phyloP scores from a whole-genome alignment of 2,888 invertebrate species.

The Frankliniella fusca region DNA sequence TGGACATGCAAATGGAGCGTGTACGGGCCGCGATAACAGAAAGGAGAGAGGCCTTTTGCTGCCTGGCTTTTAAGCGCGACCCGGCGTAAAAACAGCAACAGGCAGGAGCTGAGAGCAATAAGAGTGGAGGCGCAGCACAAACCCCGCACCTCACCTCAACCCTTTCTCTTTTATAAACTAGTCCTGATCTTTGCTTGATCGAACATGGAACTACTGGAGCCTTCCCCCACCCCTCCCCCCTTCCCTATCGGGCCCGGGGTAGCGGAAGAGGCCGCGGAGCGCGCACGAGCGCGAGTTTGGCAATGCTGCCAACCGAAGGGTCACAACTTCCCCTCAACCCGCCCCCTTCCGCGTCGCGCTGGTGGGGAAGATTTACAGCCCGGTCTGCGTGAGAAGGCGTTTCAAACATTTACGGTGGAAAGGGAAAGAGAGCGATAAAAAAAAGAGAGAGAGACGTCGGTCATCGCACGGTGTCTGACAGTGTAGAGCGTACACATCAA shows the following conservation, averaged over 20 bases:
- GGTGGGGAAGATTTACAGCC: not conserved
- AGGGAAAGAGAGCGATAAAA: not conserved
- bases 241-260: not conserved
- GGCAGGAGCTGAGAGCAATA: not conserved
- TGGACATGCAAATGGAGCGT: too few species aligned
- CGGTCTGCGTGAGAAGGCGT: too few species aligned
- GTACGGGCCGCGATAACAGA: too few species aligned
- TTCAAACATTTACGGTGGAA: not conserved
- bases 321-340: slow-evolving; percentile 4
- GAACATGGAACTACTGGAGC: too few species aligned
- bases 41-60: too few species aligned
- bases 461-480: too few species aligned
- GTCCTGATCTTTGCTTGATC: too few species aligned
- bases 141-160: not conserved
- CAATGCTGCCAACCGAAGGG: not conserved
- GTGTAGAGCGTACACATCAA: not conserved
- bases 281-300: not conserved
- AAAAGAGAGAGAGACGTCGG: not conserved
- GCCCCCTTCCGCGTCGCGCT: not conserved
- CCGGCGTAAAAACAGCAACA: not conserved
- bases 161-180: not conserved
- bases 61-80: too few species aligned
- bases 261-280: not conserved
- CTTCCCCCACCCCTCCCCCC: not conserved
- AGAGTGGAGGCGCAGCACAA: not conserved